phyloP scores from a whole-genome alignment of 2,888 invertebrate genomes.

The Agrotis exclamationis region DNA sequence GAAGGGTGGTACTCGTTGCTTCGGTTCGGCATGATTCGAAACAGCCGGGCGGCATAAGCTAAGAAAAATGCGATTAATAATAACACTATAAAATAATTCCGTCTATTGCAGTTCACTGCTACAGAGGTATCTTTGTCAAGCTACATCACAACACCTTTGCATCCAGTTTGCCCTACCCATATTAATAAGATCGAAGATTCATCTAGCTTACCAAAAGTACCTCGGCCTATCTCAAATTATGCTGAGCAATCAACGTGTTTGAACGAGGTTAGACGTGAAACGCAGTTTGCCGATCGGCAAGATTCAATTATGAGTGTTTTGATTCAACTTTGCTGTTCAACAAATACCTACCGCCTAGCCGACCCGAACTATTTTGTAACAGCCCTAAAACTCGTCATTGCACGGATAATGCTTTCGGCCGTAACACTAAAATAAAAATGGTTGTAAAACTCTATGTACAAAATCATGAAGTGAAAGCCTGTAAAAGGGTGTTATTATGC shows the following conservation, averaged over 20 bases:
- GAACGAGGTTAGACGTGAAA: not conserved
- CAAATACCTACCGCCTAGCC: not conserved
- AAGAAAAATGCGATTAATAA: not conserved
- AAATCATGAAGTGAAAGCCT: constrained; percentile 70
- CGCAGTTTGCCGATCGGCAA: not conserved
- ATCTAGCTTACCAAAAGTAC: not conserved
- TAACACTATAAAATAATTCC: not conserved
- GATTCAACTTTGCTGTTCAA: not conserved
- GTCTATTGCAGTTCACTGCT: not conserved
- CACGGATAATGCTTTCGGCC: constrained; percentile 81
- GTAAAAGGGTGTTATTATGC: constrained; percentile 29
- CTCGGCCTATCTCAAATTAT: no score
- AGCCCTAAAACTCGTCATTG: constrained; percentile 64
- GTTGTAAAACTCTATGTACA: constrained; percentile 76
- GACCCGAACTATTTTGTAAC: not conserved
- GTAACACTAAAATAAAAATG: constrained; percentile 87
- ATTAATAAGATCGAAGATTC: not conserved
- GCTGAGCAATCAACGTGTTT: not conserved
- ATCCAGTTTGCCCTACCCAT: not conserved
- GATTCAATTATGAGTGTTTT: no score
- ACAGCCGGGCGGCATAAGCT: not conserved
- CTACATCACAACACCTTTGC: not conserved
- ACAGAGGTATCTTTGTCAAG: not conserved
- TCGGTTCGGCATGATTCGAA: not conserved
- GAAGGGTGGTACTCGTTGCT: constrained; percentile 27